These are phyloP conservation scores for Epistrophe grossulariae DNA, from an alignment of 2,888 invertebrate species.

Conservation along the genomic window DNA sequence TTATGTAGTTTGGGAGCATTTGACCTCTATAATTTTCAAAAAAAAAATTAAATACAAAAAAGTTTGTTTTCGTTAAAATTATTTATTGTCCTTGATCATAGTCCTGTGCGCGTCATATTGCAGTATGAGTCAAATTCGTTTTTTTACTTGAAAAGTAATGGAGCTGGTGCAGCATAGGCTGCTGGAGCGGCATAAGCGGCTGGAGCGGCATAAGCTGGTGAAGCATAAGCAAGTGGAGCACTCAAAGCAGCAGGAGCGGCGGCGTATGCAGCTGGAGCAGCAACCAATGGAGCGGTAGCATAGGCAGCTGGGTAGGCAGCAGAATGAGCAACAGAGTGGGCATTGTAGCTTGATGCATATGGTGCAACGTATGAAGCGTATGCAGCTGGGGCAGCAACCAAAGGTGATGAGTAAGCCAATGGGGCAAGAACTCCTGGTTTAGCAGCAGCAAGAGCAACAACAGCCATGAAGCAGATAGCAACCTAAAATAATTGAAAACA, in stretches of 20 bases:
- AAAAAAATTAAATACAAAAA: neutral
- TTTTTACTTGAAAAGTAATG: slow-evolving; percentile 30
- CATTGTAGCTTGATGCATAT: slow-evolving; percentile 66
- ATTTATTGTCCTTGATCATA: slow-evolving; percentile 32
- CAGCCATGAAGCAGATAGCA: slow-evolving; percentile 61
- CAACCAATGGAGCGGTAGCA: slow-evolving; percentile 56
- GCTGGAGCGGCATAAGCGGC: slow-evolving; percentile 13
- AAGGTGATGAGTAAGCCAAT: slow-evolving; percentile 58
- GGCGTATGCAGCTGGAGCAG: slow-evolving; percentile 69
- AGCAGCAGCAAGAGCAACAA: slow-evolving; percentile 60
- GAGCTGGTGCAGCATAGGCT: slow-evolving; percentile 29
- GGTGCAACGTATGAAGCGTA: slow-evolving; percentile 64
- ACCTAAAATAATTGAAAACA: slow-evolving; percentile 22
- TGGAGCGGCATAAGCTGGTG: slow-evolving; percentile 57
- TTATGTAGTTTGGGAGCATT: neutral
- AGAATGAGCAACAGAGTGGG: slow-evolving; percentile 61
- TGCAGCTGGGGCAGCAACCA: slow-evolving; percentile 64
- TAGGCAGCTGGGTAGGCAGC: slow-evolving; percentile 64
- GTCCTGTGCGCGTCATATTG: neutral
- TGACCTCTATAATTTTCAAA: no score
- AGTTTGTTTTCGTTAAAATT: neutral
- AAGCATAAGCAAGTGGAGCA: slow-evolving; percentile 19
- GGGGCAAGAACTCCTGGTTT: slow-evolving; percentile 64
- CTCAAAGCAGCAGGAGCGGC: slow-evolving; percentile 82
- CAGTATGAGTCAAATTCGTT: slow-evolving; percentile 1